Evolutionary conservation across 2,888 invertebrate genomes (phyloP).

Genomic region (Rugalucina vietnamica): DNA sequence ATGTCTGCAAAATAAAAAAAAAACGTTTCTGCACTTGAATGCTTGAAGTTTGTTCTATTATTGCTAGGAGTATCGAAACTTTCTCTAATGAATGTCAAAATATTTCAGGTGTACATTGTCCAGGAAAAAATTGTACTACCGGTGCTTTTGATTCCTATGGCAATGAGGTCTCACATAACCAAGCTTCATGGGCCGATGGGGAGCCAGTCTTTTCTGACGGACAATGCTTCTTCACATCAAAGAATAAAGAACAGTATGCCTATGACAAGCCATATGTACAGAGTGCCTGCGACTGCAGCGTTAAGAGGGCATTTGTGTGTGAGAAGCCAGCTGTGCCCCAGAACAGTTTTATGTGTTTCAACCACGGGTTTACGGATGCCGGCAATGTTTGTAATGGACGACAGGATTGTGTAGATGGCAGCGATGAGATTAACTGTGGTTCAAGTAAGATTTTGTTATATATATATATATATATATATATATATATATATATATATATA

Average conservation of each 20-base stretch:
- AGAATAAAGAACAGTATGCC: conserved; percentile 36
- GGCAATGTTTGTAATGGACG: conserved; percentile 36
- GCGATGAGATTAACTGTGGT: conserved; percentile 67
- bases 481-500: too few relatives aligned
- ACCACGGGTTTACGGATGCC: conserved; percentile 24
- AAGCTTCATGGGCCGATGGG: conserved; percentile 46
- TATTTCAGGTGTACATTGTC: background rate
- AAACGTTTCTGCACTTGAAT: too few relatives aligned
- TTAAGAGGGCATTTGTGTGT: conserved; percentile 70
- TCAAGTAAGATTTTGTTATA: background rate
- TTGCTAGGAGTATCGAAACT: too few relatives aligned
- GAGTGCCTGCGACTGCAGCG: conserved; percentile 67
- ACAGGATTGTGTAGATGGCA: conserved; percentile 59
- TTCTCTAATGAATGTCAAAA: too few relatives aligned
- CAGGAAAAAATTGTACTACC: background rate
- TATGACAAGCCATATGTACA: conserved; percentile 60
- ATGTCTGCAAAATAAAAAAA: too few relatives aligned
- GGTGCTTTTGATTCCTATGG: conserved; percentile 20
- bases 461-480: too few relatives aligned
- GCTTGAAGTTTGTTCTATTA: too few relatives aligned
- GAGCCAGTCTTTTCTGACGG: conserved; percentile 41
- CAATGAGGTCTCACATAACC: conserved; percentile 8
- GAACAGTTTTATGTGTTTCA: conserved; percentile 47
- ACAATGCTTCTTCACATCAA: conserved; percentile 29
- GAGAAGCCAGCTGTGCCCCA: conserved; percentile 68